These are phyloP conservation scores for Miltochrista miniata DNA, from an alignment of 2,888 invertebrate species.

Conservation along the genomic window DNA sequence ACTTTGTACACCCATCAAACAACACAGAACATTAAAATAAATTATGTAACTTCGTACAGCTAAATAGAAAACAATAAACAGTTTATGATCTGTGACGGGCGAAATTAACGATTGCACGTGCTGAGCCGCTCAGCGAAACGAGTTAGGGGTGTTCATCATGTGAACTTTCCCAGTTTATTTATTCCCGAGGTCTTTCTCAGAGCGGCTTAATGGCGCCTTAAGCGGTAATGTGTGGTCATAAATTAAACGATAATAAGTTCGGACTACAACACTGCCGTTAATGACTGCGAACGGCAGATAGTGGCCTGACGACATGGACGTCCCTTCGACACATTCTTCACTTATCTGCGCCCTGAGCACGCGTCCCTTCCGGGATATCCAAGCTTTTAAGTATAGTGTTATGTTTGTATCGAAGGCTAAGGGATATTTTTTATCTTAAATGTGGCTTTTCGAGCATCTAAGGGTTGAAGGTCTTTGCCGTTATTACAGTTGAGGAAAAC, in stretches of 20 bases:
- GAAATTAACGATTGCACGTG: slow-evolving; percentile 71
- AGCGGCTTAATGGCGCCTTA: slow-evolving; percentile 74
- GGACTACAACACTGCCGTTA: slow-evolving; percentile 74
- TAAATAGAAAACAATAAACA: slow-evolving; percentile 67
- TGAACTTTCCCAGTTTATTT: slow-evolving; percentile 67
- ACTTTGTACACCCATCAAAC: slow-evolving; percentile 5
- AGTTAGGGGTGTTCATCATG: slow-evolving; percentile 62
- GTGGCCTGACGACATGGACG: slow-evolving; percentile 34
- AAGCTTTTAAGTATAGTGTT: slow-evolving; percentile 24
- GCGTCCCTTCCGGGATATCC: slow-evolving; percentile 38
- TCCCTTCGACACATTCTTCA: slow-evolving; percentile 46
- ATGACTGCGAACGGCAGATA: slow-evolving; percentile 49
- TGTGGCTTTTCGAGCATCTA: slow-evolving; percentile 17
- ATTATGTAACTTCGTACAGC: slow-evolving; percentile 43
- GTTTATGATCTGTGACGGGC: slow-evolving; percentile 68
- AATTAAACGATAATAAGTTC: slow-evolving; percentile 82
- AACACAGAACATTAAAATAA: slow-evolving; percentile 18
- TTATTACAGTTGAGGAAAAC: slow-evolving; percentile 7
- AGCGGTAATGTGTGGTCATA: slow-evolving; percentile 80
- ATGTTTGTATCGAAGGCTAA: slow-evolving; percentile 25
- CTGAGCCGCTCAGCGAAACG: slow-evolving; percentile 43
- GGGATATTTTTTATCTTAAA: slow-evolving; percentile 25
- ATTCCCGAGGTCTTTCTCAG: slow-evolving; percentile 59
- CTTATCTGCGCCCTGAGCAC: slow-evolving; percentile 34
- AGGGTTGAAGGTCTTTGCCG: slow-evolving; percentile 4